Percentiles rank a stretch among this genome's conserved stretches.
Evolutionary conservation across 2,888 invertebrate genomes (phyloP).

Genomic region (Heliconius erato): DNA sequence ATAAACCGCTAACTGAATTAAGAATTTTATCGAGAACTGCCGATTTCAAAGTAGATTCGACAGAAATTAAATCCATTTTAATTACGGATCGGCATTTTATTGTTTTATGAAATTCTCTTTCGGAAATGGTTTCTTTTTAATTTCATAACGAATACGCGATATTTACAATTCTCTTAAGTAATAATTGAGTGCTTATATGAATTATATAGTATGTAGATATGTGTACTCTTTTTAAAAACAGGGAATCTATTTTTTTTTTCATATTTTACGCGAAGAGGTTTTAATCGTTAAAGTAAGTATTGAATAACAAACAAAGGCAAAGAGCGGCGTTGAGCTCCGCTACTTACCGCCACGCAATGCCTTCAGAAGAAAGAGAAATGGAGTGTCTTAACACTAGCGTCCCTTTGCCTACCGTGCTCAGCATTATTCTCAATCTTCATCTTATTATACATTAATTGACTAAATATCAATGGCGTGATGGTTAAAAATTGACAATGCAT

Average conservation of each 20-base stretch:
- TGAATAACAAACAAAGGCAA: too few species aligned
- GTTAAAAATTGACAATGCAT: too few species aligned
- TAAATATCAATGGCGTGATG: too few species aligned
- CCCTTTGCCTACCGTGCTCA: too few species aligned
- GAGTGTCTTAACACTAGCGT: too few species aligned
- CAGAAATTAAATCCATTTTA: neutral
- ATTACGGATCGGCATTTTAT: neutral
- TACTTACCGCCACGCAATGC: too few species aligned
- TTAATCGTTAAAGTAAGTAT: too few species aligned
- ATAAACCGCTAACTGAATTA: neutral
- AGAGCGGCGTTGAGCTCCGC: too few species aligned
- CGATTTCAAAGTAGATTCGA: neutral
- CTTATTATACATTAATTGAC: too few species aligned
- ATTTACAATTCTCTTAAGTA: neutral
- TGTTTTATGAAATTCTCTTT: neutral
- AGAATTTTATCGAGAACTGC: neutral
- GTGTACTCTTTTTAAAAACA: neutral
- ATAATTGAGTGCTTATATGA: neutral
- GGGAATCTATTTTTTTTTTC: neutral
- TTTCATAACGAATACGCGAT: neutral
- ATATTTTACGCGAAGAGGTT: too few species aligned
- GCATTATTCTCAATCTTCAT: too few species aligned
- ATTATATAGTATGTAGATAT: neutral
- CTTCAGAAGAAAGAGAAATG: too few species aligned
- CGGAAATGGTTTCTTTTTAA: neutral